Percentiles rank a stretch among this genome's conserved stretches.
These are phyloP conservation scores for Urocitellus parryii DNA, from an alignment of 2,113 vertebrate species.

Conservation along the genomic window DNA sequence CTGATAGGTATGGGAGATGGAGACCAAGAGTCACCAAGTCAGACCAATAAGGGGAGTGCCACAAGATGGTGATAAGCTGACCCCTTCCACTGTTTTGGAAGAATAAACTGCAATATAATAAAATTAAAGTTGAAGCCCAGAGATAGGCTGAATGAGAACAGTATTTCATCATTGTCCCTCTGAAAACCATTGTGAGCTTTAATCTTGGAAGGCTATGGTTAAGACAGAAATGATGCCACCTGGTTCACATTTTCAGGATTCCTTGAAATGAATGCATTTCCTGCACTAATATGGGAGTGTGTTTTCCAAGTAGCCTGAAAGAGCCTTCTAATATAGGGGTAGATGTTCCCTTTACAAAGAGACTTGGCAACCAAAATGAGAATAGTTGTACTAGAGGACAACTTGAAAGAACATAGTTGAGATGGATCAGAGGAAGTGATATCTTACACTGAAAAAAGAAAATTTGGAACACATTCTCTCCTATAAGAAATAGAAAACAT, in stretches of 20 bases:
- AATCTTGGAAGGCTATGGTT: neutral
- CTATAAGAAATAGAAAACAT: neutral
- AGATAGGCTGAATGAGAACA: neutral
- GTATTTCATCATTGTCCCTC: neutral
- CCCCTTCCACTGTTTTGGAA: neutral
- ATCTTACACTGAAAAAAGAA: conserved; percentile 8
- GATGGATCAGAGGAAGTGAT: neutral
- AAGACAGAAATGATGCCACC: neutral
- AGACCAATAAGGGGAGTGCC: neutral
- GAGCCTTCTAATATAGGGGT: neutral
- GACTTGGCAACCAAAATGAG: conserved; percentile 13
- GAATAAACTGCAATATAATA: neutral
- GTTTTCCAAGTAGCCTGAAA: conserved; percentile 32
- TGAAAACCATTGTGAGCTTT: neutral
- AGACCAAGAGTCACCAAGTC: neutral
- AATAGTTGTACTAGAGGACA: neutral
- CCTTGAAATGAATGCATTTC: neutral
- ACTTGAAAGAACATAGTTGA: neutral
- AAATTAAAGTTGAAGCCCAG: neutral
- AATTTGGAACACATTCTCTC: neutral
- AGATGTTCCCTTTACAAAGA: neutral
- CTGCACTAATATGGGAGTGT: neutral
- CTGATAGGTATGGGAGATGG: neutral
- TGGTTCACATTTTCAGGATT: neutral
- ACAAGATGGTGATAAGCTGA: neutral